Evolutionary conservation across 2,888 invertebrate genomes (phyloP), one percentile per base, ranked within the genome.

Genomic region (Acanthopleura granulata): DNA sequence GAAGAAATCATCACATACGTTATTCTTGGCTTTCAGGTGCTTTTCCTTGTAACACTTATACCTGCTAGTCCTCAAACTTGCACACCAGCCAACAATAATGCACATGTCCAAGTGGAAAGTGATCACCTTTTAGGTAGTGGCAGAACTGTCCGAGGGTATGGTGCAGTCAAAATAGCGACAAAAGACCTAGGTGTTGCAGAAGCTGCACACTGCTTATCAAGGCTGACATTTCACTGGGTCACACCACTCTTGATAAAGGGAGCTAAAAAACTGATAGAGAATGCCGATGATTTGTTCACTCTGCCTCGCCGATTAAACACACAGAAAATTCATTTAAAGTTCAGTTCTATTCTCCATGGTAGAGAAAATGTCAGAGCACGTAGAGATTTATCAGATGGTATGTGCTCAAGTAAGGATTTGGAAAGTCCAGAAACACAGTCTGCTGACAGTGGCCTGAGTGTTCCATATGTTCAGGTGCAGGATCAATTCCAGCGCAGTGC

Each of bases 211-310:
- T 93, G 92, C 86, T 85, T 94, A 1, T 96, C 96, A 0, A 94
- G 93, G 86, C 91, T 97, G n/a, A 90, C 94, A 30, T 96, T 98
- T 89, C 92, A 93, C 78, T 98, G 98, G 98, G 96, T 97, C 0
- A 93, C 94, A 80, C 95, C 95, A 1, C 91, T 98, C 75, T 94
- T 98, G 90, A 91, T 78, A 4, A 84, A 83, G 73, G 89, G 89
- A 25, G 81, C 84, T 15, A 79, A 81, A 50, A 80, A 92, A 92
- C 49, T 92, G 92, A 87, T 93, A 94, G 86, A 93, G 93, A 81
- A 91, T 72, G 91, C 85, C n/a, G 80, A 85, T 78, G 89, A 90
- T 81, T 75, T 91, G 49, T 88, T 87, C 79, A 57, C 84, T 25
- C 79, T 90, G 27, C 90, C 90, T 11, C 70, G 79, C 11, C 81